Evolutionary conservation across 2,888 invertebrate genomes (phyloP).

Genomic region (Nephrotoma guestfalica): DNA sequence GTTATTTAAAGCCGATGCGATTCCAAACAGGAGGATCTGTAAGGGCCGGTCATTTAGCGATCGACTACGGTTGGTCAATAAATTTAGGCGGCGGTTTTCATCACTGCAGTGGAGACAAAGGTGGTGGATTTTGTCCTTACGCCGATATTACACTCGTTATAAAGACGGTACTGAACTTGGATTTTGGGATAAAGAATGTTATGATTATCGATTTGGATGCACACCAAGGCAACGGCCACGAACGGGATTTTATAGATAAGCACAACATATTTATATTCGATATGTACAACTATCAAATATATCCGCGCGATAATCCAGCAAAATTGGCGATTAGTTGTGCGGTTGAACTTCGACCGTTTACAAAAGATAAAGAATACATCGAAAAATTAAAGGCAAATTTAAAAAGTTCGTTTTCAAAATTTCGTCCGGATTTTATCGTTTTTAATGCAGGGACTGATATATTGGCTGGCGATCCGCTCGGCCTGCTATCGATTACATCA

Average conservation of each 20-base stretch:
- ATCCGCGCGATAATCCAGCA: conserved; percentile 61
- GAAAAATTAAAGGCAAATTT: conserved; percentile 46
- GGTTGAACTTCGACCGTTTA: conserved; percentile 46
- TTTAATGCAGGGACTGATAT: conserved; percentile 91
- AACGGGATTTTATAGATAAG: conserved; percentile 49
- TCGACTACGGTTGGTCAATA: conserved; percentile 75
- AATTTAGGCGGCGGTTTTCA: conserved; percentile 89
- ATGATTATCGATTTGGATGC: conserved; percentile 89
- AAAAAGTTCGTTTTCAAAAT: conserved; percentile 49
- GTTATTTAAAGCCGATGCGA: conserved; percentile 64
- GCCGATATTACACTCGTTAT: conserved; percentile 76
- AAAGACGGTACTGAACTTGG: conserved; percentile 44
- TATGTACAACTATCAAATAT: conserved; percentile 68
- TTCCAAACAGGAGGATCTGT: conserved; percentile 73
- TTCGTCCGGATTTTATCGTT: conserved; percentile 65
- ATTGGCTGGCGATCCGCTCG: conserved; percentile 62
- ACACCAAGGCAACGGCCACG: conserved; percentile 87
- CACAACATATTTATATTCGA: conserved; percentile 56
- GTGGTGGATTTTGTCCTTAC: conserved; percentile 82
- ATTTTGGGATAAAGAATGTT: conserved; percentile 43
- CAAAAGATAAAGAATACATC: conserved; percentile 56
- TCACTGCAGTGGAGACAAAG: conserved; percentile 60
- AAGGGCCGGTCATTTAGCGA: conserved; percentile 64
- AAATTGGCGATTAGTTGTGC: conserved; percentile 55
- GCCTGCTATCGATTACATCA: conserved; percentile 52